Conservation (phyloP, 2,113 vertebrate genomes). For the Balaeniceps rex region DNA sequence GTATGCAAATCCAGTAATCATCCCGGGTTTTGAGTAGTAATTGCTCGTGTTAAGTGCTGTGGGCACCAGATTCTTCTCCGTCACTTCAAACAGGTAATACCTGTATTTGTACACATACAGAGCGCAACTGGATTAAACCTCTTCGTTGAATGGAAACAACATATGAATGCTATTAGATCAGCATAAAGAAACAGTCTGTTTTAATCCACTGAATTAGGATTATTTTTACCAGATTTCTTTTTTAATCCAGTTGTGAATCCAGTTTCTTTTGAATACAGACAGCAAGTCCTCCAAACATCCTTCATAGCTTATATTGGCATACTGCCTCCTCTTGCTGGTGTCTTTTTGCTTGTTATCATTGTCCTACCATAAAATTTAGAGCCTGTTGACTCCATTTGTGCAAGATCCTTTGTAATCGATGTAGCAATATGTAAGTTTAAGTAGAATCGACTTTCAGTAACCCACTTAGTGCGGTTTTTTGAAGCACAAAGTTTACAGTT, state of each 20-base stretch:
- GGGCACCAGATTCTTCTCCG: neutral
- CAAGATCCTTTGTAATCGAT: neutral
- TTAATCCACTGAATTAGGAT: neutral
- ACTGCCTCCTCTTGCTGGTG: neutral
- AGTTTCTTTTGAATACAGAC: neutral
- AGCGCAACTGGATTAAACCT: neutral
- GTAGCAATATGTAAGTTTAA: neutral
- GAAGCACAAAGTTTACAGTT: neutral
- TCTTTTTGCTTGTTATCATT: neutral
- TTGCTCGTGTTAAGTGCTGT: neutral
- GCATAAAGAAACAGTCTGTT: neutral
- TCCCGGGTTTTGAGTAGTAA: neutral
- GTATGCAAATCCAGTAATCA: neutral
- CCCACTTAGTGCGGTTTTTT: neutral
- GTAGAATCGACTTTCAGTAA: neutral
- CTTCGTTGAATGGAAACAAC: neutral
- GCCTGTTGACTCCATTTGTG: neutral
- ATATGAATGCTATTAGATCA: neutral
- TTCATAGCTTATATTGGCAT: neutral
- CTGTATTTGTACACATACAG: neutral
- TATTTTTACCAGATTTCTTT: neutral
- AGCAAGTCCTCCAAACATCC: fast-evolving
- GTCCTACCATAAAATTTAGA: neutral
- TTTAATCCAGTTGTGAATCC: neutral
- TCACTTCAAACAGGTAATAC: neutral